Evolutionary conservation across 2,113 vertebrate genomes (phyloP).

Genomic region (Rattus rattus): DNA sequence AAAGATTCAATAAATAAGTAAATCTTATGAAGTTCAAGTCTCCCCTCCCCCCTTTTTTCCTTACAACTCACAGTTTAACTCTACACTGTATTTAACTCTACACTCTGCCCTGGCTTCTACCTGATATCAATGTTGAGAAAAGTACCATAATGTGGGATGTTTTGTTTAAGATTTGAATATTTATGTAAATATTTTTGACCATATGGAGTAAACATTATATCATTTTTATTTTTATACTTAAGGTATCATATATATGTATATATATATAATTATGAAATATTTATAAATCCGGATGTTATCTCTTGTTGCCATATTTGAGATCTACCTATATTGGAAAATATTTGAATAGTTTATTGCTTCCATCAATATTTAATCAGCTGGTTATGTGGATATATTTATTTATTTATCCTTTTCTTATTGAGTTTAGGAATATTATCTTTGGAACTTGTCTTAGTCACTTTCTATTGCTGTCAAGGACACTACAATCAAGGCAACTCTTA

Average conservation of each 20-base stretch:
- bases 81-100: not conserved
- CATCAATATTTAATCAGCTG: not conserved
- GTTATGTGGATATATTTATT: constrained; percentile 8
- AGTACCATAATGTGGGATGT: not conserved
- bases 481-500: not conserved
- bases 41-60: not conserved
- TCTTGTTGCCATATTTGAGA: not conserved
- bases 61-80: not conserved
- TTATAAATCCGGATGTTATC: constrained; percentile 20
- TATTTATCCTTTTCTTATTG: constrained; percentile 26
- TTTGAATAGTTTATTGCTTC: not conserved
- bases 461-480: not conserved
- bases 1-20: not conserved
- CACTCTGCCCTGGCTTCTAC: no score
- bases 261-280: not conserved
- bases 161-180: not conserved
- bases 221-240: not conserved
- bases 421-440: not conserved
- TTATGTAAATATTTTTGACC: not conserved
- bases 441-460: not conserved
- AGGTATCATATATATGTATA: not conserved
- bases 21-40: not conserved
- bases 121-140: not conserved
- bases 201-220: not conserved
- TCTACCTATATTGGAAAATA: not conserved